phyloP scores from a whole-genome alignment of 2,797 vertebrate genomes.

The Lithobates sylvaticus region DNA sequence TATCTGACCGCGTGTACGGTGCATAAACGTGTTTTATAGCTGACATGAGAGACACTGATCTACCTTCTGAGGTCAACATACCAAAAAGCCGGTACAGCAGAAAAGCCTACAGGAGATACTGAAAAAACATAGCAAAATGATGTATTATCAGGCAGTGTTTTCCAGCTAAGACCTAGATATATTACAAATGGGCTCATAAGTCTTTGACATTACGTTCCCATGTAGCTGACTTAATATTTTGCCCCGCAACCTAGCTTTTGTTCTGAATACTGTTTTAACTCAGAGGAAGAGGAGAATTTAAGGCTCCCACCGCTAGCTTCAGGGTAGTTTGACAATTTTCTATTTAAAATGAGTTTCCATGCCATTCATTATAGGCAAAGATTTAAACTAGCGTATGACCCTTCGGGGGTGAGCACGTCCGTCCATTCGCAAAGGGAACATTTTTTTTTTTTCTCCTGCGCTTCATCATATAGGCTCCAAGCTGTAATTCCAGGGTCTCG shows the following conservation, averaged over 20 bases:
- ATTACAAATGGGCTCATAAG: constrained; percentile 61
- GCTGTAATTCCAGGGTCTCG: constrained; percentile 27
- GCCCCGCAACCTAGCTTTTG: constrained; percentile 57
- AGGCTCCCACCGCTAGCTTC: constrained; percentile 50
- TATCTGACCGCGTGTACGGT: no score
- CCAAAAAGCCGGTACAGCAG: not conserved
- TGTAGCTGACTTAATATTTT: constrained; percentile 58
- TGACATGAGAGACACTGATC: not conserved
- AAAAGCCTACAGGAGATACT: constrained; percentile 29
- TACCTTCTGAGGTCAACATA: constrained; percentile 5
- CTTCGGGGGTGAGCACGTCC: constrained; percentile 53
- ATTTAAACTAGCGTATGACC: constrained; percentile 56
- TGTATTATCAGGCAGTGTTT: constrained; percentile 45
- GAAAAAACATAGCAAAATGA: constrained; percentile 41
- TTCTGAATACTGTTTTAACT: constrained; percentile 59
- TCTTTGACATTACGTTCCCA: constrained; percentile 52
- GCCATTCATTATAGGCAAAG: constrained; percentile 61
- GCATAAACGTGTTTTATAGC: not conserved
- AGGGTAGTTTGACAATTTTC: constrained; percentile 59
- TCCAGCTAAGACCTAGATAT: constrained; percentile 60
- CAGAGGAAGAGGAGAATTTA: constrained; percentile 56
- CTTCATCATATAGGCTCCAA: constrained; percentile 39
- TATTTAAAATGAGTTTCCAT: constrained; percentile 62
- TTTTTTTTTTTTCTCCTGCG: constrained; percentile 46
- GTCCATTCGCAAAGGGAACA: constrained; percentile 37